A percentile compares a stretch with the other conserved stretches of the same genome.
Evolutionary conservation across 37 sponge, comb jelly and placozoan genomes (phyloP).

Genomic region (Chondrosia reniformis): DNA sequence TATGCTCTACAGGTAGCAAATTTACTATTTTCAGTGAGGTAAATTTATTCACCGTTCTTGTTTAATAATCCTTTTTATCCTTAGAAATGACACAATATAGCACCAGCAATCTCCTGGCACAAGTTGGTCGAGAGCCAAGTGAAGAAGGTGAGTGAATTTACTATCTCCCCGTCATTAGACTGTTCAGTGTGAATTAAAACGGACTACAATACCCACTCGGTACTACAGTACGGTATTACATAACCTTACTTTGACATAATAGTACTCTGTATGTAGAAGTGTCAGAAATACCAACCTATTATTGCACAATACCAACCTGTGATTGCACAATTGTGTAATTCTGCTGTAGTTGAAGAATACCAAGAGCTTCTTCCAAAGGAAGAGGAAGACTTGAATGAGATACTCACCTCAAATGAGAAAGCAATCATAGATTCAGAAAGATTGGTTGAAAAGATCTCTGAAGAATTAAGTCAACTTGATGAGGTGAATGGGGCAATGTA

Average conservation of each 20-base stretch:
- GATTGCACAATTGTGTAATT: too few relatives aligned
- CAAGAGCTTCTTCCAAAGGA: slow-evolving; percentile 81
- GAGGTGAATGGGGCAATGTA: slow-evolving; percentile 34
- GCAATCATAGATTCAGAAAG: slow-evolving; percentile 79
- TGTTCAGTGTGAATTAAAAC: too few relatives aligned
- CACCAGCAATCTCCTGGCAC: not conserved
- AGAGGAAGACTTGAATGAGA: slow-evolving; percentile 70
- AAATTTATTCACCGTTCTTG: not conserved
- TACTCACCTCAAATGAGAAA: slow-evolving; percentile 46
- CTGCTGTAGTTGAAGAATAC: slow-evolving; percentile 72
- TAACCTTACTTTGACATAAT: too few relatives aligned
- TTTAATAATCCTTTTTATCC: not conserved
- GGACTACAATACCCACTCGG: too few relatives aligned
- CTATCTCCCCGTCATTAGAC: too few relatives aligned
- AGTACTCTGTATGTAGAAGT: too few relatives aligned
- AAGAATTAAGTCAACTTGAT: slow-evolving; percentile 72
- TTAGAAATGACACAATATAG: not conserved
- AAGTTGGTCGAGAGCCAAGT: slow-evolving; percentile 5
- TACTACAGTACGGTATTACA: too few relatives aligned
- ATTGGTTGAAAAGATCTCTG: slow-evolving; percentile 79
- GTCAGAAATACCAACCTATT: too few relatives aligned
- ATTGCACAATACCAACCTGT: too few relatives aligned
- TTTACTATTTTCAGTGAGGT: too few relatives aligned
- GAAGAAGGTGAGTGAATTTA: slow-evolving; percentile 28
- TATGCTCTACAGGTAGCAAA: too few relatives aligned